A percentile compares a stretch with the other conserved stretches of the same genome.
phyloP scores from a whole-genome alignment of 1,140 invertebrate genomes.

The Lordiphosa mommai region DNA sequence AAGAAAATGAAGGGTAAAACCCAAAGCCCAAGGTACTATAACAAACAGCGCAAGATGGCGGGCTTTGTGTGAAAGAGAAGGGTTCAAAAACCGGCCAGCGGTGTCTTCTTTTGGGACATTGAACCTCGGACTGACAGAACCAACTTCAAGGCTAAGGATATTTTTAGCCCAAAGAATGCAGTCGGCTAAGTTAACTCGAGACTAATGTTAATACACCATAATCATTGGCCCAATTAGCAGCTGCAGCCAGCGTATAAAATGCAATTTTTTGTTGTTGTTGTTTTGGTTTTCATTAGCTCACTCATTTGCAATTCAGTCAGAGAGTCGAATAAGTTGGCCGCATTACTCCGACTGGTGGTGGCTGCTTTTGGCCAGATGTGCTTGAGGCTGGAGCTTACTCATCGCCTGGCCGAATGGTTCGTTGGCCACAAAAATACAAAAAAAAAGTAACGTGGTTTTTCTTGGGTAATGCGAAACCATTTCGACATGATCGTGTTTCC shows the following conservation, averaged over 20 bases:
- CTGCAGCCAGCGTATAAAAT: conserved; percentile 39
- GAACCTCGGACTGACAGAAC: conserved; percentile 14
- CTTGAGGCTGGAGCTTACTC: conserved; percentile 46
- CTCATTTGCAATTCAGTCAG: conserved; percentile 64
- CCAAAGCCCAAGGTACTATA: not conserved
- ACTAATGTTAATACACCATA: conserved; percentile 15
- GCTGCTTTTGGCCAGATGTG: conserved; percentile 61
- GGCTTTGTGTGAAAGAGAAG: not conserved
- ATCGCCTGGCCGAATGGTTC: conserved; percentile 45
- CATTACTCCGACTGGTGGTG: conserved; percentile 37
- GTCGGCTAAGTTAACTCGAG: conserved; percentile 8
- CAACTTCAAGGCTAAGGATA: conserved; percentile 59
- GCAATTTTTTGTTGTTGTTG: conserved; percentile 20
- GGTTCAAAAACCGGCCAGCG: conserved; percentile 15
- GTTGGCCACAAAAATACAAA: conserved; percentile 44
- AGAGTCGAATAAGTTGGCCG: conserved; percentile 57
- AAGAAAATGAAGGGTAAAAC: conserved; percentile 3
- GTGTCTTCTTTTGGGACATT: conserved; percentile 20
- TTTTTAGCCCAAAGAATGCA: conserved; percentile 49
- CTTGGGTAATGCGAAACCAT: conserved; percentile 65
- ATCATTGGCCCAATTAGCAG: conserved; percentile 62
- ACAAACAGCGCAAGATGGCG: conserved; percentile 8
- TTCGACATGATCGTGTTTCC: conserved; percentile 69
- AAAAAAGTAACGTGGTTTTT: conserved; percentile 31
- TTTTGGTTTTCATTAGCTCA: conserved; percentile 51